Base-by-base conservation (phyloP, 2,797 vertebrate species). In the Coluber constrictor region DNA sequence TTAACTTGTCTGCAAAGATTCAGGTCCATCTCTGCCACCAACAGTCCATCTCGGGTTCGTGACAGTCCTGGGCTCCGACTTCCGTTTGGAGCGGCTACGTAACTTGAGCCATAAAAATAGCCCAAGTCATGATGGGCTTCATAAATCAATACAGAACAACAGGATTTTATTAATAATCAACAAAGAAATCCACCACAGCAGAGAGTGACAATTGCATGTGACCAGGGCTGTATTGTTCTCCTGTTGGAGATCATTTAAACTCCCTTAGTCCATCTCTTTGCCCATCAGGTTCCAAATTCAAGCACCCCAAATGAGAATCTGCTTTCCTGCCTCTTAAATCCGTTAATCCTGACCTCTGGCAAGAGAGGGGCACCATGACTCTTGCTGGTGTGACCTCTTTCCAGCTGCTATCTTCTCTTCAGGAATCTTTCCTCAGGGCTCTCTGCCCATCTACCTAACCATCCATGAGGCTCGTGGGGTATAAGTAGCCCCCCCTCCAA, bases 81-180 rank as follows among this genome's bases (percentile, higher is more conserved):
- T 92, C 99, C 98, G 0, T 99, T 98, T 0, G 99, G 98, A 0
- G 98, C 98, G 4, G 99, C 98, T 57, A 99, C 98, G 0, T 99
- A 99, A 96, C 99, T 99, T 0, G 99, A 99, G 90, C 99, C 99
- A n/a, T 99, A 99, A 95, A 99, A 99, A 95, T 99, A 97, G 61
- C 99, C 99, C 0, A 99, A 97, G 93, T 99, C 98, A 20, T 97
- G 97, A 94, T 99, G 99, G 43, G 99, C 99, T 99, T 96, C 4
- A 95, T 92, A 90, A 59, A 9, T 11, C 23, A 3, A 25, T 61
- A 94, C 56, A 94, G 0, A 66, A 89, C 0, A 25, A 59, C 5
- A 18, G 25, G 10, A 13, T 55, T 92, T n/a, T 93, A 94, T 20
- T 0, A 87, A 43, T 0, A 93, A 61, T 59, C 43, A 23, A 23